Evolutionary conservation across 2,888 invertebrate species (phyloP).

Genomic region (Stratiomys singularior): DNA sequence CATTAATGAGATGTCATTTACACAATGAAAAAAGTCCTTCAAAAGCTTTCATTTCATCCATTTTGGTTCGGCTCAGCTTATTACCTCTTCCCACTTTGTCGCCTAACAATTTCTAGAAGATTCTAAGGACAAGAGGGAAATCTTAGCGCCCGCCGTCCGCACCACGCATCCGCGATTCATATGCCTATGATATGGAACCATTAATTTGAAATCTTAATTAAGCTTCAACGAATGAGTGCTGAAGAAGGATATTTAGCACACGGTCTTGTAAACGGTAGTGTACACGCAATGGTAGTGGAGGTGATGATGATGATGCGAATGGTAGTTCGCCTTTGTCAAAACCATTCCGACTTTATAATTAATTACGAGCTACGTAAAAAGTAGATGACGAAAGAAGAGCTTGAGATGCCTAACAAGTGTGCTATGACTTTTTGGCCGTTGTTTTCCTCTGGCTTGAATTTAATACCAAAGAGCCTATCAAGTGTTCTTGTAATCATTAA

Average conservation of each 20-base stretch:
- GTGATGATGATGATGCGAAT: neutral
- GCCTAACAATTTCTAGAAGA: neutral
- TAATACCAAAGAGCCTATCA: neutral
- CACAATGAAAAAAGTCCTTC: conserved; percentile 15
- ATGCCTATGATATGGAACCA: conserved; percentile 18
- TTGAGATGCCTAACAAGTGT: neutral
- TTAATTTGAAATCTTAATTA: conserved; percentile 38
- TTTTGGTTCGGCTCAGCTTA: neutral
- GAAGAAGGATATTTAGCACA: conserved; percentile 2
- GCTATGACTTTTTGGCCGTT: neutral
- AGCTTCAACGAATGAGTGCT: neutral
- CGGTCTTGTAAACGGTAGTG: neutral
- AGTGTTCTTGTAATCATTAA: neutral
- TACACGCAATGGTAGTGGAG: neutral
- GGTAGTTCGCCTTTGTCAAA: neutral
- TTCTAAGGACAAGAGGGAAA: neutral
- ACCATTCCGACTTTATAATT: conserved; percentile 30
- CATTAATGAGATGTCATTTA: conserved; percentile 30
- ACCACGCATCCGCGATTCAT: neutral
- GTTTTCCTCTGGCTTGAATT: neutral
- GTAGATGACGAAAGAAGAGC: neutral
- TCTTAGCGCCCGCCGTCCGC: no score
- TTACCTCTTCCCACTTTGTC: neutral
- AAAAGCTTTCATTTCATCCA: no score
- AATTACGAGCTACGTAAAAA: conserved; percentile 7